These are phyloP conservation scores for Microtus richardsoni DNA, from an alignment of 2,113 vertebrate species.

Conservation along the genomic window DNA sequence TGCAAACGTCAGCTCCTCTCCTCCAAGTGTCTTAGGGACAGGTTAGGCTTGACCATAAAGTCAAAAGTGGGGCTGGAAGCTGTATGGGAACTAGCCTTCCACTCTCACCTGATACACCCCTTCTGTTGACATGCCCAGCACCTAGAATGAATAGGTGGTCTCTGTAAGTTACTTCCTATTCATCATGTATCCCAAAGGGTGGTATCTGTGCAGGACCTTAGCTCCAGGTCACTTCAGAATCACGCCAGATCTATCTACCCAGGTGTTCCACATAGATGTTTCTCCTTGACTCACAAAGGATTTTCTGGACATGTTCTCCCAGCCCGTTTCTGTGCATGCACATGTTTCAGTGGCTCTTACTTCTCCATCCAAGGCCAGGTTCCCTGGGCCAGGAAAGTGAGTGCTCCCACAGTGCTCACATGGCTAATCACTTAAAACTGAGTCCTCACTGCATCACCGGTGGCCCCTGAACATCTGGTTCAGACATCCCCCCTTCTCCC, in stretches of 20 bases:
- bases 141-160: background rate
- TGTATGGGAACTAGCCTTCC: background rate
- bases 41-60: background rate
- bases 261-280: no score
- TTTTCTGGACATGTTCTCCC: background rate
- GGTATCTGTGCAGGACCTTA: background rate
- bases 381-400: slow-evolving; percentile 54
- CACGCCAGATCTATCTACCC: background rate
- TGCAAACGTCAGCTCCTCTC: fast-evolving
- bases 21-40: background rate
- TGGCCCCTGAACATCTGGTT: slow-evolving; percentile 89
- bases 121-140: no score
- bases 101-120: background rate
- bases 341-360: slow-evolving; percentile 28
- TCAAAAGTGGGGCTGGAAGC: background rate
- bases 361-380: slow-evolving; percentile 65
- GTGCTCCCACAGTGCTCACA: slow-evolving; percentile 67
- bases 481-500: slow-evolving; percentile 78
- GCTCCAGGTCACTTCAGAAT: background rate
- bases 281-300: background rate
- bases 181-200: background rate
- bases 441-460: slow-evolving; percentile 84
- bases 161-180: background rate
- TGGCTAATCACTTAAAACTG: slow-evolving; percentile 86
- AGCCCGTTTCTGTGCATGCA: no score